A percentile compares a stretch with the other conserved stretches of the same genome.
Conservation (phyloP, 2,797 vertebrate genomes). For the Acrossocheilus fasciatus region DNA sequence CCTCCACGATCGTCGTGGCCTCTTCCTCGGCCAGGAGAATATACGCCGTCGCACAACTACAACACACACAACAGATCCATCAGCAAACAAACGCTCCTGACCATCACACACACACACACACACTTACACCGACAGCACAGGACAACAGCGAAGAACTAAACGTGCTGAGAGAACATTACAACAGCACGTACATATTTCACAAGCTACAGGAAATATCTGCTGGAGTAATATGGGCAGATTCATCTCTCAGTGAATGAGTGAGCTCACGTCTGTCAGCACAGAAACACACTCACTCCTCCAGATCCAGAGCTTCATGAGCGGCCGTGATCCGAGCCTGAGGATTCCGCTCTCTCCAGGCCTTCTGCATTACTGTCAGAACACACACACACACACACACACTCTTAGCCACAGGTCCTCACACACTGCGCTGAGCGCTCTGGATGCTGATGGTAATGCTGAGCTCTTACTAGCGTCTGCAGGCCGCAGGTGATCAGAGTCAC, state of each 20-base stretch:
- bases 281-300: constrained; percentile 90
- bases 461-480: constrained; percentile 94
- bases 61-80: constrained; percentile 19
- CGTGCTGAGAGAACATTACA: neutral
- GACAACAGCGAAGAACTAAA: neutral
- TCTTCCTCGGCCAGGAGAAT: constrained; percentile 98
- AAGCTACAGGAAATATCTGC: neutral
- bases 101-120: neutral
- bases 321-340: constrained; percentile 97
- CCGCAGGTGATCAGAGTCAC: constrained; percentile 94
- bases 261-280: neutral
- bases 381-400: constrained; percentile 52
- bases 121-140: neutral
- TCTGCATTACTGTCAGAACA: constrained; percentile 92
- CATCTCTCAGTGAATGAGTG: neutral
- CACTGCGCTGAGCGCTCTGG: neutral
- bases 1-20: constrained; percentile 96
- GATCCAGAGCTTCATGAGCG: constrained; percentile 95
- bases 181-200: neutral
- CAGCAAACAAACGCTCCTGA: neutral
- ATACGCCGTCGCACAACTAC: constrained; percentile 94
- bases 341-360: constrained; percentile 98
- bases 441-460: neutral
- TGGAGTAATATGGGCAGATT: neutral
- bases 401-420: neutral